Conservation (phyloP, 1,140 invertebrate species). For the Glomeris maerens region DNA sequence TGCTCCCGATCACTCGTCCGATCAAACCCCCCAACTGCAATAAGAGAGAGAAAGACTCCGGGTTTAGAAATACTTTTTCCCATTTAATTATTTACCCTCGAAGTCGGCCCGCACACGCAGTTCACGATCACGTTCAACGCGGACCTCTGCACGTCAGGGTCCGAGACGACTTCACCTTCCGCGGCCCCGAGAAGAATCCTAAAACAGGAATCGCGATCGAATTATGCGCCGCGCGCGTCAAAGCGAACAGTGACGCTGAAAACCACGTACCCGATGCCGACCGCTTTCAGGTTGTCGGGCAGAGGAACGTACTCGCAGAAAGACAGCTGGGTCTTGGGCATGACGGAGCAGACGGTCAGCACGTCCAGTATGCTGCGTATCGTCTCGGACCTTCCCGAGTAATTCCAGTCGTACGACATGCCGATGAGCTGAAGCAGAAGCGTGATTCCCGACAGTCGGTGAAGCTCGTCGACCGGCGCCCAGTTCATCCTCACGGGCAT, state of each 20-base stretch:
- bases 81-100: conserved; percentile 48
- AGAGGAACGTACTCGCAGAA: conserved; percentile 63
- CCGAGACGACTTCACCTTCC: conserved; percentile 73
- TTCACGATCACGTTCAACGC: conserved; percentile 77
- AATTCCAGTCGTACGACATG: conserved; percentile 82
- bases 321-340: conserved; percentile 67
- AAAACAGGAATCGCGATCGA: conserved; percentile 10
- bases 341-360: conserved; percentile 72
- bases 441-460: conserved; percentile 67
- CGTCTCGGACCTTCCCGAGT: conserved; percentile 74
- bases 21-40: conserved; percentile 45
- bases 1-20: conserved; percentile 41
- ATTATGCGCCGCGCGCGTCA: neutral
- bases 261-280: conserved; percentile 36
- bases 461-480: conserved; percentile 70
- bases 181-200: conserved; percentile 61
- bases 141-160: conserved; percentile 80
- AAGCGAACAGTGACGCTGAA: neutral
- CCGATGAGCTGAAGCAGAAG: conserved; percentile 73
- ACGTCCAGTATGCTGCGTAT: conserved; percentile 78
- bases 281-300: conserved; percentile 53
- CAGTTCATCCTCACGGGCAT: conserved; percentile 61
- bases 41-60: no score
- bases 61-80: no score
- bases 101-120: conserved; percentile 79